phyloP scores from a whole-genome alignment of 2,113 vertebrate species.

The Colossoma macropomum region DNA sequence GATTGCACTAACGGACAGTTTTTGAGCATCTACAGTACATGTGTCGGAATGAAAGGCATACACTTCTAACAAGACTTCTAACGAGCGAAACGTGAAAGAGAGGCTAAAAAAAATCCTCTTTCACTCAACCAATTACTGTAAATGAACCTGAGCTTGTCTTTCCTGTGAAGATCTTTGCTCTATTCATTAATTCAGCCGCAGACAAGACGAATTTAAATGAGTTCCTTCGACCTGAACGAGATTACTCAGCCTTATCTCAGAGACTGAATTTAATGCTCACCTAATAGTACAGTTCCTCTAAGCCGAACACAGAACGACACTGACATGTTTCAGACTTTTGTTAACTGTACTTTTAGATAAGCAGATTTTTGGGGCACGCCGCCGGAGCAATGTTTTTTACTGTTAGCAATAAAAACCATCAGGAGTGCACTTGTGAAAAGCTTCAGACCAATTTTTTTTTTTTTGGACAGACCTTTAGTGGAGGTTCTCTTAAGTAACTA shows the following conservation, averaged over 20 bases:
- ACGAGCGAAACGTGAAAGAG: not conserved
- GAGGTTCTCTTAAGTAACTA: not conserved
- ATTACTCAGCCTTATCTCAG: not conserved
- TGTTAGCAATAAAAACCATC: not conserved
- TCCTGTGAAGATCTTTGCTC: not conserved
- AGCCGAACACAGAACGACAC: not conserved
- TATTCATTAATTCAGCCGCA: constrained; percentile 8
- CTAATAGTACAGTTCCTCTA: not conserved
- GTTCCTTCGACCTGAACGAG: not conserved
- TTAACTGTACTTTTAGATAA: not conserved
- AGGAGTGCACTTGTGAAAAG: not conserved
- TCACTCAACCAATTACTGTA: not conserved
- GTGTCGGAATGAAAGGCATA: not conserved
- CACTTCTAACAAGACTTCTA: not conserved
- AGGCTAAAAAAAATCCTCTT: not conserved
- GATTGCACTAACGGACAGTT: not conserved
- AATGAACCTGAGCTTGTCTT: not conserved
- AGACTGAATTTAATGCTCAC: not conserved
- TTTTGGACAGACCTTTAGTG: not conserved
- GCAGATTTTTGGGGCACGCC: not conserved
- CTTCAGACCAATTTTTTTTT: not conserved
- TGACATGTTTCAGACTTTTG: not conserved
- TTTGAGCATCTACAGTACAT: not conserved
- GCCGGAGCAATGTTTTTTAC: not conserved
- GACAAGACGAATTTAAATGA: not conserved